A percentile compares a stretch with the other conserved stretches of the same genome.
These are phyloP conservation scores for Thomomys bottae DNA, from an alignment of 2,113 vertebrate species.

Conservation along the genomic window DNA sequence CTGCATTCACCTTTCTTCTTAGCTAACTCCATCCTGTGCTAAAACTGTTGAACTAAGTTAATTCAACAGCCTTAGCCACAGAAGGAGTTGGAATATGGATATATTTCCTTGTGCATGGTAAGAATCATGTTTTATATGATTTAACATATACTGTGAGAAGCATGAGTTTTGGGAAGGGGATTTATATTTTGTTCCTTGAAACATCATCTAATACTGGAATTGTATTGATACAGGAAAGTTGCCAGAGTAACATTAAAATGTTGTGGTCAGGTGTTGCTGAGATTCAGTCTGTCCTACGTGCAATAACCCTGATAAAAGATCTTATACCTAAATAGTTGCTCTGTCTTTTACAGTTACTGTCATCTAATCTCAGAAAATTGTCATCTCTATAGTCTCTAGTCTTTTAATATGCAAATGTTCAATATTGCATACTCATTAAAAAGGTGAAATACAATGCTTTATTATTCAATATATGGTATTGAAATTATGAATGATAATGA, in stretches of 20 bases:
- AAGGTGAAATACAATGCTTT: background rate
- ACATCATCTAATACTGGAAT: background rate
- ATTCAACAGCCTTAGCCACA: background rate
- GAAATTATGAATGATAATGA: background rate
- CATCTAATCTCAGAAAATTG: background rate
- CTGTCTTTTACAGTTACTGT: conserved; percentile 21
- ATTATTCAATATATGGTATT: background rate
- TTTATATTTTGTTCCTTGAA: background rate
- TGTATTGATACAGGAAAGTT: background rate
- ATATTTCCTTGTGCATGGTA: background rate
- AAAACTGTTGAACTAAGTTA: background rate
- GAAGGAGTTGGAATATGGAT: background rate
- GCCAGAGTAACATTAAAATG: background rate
- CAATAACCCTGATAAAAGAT: background rate
- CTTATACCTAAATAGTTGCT: background rate
- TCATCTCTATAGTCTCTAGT: background rate
- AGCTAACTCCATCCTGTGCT: background rate
- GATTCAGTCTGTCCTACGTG: background rate
- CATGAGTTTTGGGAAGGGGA: background rate
- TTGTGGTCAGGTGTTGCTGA: background rate
- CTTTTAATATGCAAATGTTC: background rate
- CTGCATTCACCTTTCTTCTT: too few species aligned
- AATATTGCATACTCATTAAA: background rate
- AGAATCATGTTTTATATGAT: background rate
- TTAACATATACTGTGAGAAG: background rate